Evolutionary conservation across 1,140 invertebrate species (phyloP), one percentile per base, ranked within the genome.

Genomic region (Druon quercuslanigerum): DNA sequence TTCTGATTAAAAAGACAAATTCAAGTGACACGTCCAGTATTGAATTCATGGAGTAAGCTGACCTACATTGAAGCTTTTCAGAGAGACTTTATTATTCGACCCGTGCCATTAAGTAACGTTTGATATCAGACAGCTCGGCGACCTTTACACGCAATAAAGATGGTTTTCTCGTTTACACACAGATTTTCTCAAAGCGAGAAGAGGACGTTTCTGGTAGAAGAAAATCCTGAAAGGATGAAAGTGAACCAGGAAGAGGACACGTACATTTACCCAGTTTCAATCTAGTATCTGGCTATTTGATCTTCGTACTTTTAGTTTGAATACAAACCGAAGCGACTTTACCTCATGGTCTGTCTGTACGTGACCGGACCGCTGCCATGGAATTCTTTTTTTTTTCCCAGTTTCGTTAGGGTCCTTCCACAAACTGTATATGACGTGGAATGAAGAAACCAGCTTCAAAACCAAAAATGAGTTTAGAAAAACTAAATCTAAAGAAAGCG

Each of bases 261-360:
- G 86, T 88, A 84, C 82, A 85, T 89, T 89, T 88, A 85, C 84
- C 83, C 83, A 87, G 83, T 85, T 83, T 86, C 88, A 88, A 90
- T 90, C 87, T 87, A 81, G 82, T 56, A 77, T 77, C 72, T 76
- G 79, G 87, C 83, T 85, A 71, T 51, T 73, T 60, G 56, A 73
- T 79, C 72, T 82, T 75, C 71, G 74, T 85, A 80, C 81, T 74
- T 75, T 82, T 83, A 77, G 84, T 89, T 87, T 87, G 88, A 89
- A 88, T 89, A 86, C 83, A 79, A 14, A 57, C 52, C 20, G 73
- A 78, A 46, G 80, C 78, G 83, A 85, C 71, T 76, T 33, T 5
- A 83, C 80, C 87, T 88, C 88, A 88, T 90, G 84, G 86, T 78
- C 46, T 73, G 50, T 74, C 74, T 72, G 82, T 88, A 88, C 87